Conservation (phyloP, 1,140 invertebrate species). For the Lepidurus arcticus region DNA sequence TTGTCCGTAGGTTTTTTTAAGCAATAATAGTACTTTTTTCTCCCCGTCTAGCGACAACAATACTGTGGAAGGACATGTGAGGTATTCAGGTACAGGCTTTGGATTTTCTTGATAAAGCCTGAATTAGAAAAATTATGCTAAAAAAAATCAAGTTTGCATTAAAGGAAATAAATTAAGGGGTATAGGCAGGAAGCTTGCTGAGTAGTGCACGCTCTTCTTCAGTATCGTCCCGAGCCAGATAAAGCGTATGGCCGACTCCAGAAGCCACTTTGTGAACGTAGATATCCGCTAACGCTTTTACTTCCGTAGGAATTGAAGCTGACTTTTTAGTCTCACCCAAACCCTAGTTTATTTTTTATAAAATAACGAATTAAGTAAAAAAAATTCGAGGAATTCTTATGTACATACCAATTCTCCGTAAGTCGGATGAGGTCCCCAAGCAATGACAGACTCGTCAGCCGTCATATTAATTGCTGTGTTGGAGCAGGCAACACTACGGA, state of each 20-base stretch:
- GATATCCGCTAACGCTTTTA: constrained; percentile 71
- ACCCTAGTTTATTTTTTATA: constrained; percentile 52
- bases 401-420: constrained; percentile 77
- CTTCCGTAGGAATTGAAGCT: constrained; percentile 80
- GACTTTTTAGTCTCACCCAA: constrained; percentile 83
- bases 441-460: constrained; percentile 82
- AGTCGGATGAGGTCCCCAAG: constrained; percentile 84
- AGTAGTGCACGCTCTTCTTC: constrained; percentile 60
- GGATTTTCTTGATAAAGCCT: constrained; percentile 1
- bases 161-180: constrained; percentile 42
- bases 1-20: not conserved
- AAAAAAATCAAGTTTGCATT: not conserved
- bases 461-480: constrained; percentile 76
- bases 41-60: constrained; percentile 3
- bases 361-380: too few relatives aligned
- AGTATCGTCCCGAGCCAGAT: constrained; percentile 60
- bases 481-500: constrained; percentile 71
- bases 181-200: constrained; percentile 55
- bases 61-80: constrained; percentile 18
- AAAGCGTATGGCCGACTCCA: constrained; percentile 74
- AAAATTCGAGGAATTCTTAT: not conserved
- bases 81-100: constrained; percentile 18
- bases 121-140: not conserved
- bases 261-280: constrained; percentile 73
- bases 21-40: not conserved